phyloP scores from a whole-genome alignment of 2,113 vertebrate genomes.

The Electrona antarctica region DNA sequence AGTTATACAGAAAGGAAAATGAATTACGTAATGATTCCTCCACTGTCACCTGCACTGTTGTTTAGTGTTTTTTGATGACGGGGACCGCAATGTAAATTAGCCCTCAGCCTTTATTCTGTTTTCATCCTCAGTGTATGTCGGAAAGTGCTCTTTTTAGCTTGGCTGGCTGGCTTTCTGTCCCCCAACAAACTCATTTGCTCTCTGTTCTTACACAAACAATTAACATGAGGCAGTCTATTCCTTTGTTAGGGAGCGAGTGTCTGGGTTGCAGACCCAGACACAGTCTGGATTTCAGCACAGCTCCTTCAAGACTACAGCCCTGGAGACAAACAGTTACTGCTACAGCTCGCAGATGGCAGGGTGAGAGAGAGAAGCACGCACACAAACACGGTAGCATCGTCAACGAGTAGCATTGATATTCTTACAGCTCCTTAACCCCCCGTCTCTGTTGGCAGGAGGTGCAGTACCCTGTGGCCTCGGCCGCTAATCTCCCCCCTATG shows the following conservation, averaged over 20 bases:
- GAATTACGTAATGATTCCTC: neutral
- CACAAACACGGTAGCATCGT: neutral
- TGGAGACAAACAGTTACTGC: conserved; percentile 65
- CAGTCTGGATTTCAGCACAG: conserved; percentile 79
- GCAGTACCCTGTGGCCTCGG: conserved; percentile 45
- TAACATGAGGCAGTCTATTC: neutral
- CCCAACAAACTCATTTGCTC: neutral
- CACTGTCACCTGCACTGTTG: too few species aligned
- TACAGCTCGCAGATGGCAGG: conserved; percentile 73
- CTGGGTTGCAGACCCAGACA: conserved; percentile 78
- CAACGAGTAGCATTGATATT: neutral
- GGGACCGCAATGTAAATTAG: too few species aligned
- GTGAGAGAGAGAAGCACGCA: conserved; percentile 52
- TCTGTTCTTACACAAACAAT: neutral
- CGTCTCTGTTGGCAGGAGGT: conserved; percentile 56
- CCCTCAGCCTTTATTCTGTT: too few species aligned
- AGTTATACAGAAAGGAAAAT: conserved; percentile 7
- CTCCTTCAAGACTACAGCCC: conserved; percentile 70
- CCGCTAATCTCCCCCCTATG: conserved; percentile 73
- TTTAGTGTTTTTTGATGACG: too few species aligned
- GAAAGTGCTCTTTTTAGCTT: too few species aligned
- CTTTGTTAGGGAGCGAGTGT: conserved; percentile 75
- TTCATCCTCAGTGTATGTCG: too few species aligned
- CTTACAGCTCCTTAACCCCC: neutral
- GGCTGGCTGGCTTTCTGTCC: neutral